Evolutionary conservation across 2,888 invertebrate genomes (phyloP).

Genomic region (Spatulosminthurus flaviceps): DNA sequence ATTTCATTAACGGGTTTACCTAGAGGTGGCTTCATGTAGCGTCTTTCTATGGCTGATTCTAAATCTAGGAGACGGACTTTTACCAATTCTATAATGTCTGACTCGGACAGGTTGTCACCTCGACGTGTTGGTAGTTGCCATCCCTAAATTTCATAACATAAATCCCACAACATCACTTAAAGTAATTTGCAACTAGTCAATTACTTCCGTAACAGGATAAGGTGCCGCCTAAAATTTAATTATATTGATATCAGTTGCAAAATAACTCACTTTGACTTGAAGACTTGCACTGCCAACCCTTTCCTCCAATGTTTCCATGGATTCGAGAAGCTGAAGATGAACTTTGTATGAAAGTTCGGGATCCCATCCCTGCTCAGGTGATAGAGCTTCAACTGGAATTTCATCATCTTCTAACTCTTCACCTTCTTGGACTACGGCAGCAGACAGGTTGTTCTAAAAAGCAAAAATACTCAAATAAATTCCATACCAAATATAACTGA

Average conservation of each 20-base stretch:
- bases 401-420: constrained; percentile 54
- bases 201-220: background rate
- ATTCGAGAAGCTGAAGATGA: constrained; percentile 80
- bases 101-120: constrained; percentile 46
- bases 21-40: constrained; percentile 92
- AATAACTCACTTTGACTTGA: constrained; percentile 80
- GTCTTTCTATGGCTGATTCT: constrained; percentile 89
- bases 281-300: constrained; percentile 82
- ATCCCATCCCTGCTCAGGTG: constrained; percentile 70
- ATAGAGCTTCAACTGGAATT: constrained; percentile 48
- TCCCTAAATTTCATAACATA: constrained; percentile 33
- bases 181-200: background rate
- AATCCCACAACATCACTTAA: background rate
- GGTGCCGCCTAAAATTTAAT: no score
- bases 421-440: constrained; percentile 45
- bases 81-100: constrained; percentile 69
- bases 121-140: constrained; percentile 50
- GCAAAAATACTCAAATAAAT: background rate
- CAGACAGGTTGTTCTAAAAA: constrained; percentile 36
- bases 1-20: constrained; percentile 67
- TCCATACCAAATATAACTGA: background rate
- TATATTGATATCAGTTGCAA: no score
- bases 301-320: constrained; percentile 88
- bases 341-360: constrained; percentile 79
- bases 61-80: constrained; percentile 80